Conservation (phyloP, 2,797 vertebrate genomes). For the Pangasius larnaudii region DNA sequence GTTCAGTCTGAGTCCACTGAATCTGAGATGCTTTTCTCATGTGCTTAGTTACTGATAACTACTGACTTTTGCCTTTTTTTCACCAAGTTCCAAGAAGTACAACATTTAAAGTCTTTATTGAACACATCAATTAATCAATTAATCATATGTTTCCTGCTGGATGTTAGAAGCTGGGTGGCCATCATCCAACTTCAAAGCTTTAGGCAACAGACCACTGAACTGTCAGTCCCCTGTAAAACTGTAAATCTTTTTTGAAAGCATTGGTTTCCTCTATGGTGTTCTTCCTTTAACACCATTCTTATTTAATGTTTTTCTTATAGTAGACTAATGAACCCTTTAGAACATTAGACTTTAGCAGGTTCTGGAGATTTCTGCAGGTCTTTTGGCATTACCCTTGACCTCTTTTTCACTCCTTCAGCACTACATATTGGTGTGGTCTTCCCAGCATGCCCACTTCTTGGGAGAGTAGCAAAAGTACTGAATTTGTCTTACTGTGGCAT, state of each 20-base stretch:
- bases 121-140: not conserved
- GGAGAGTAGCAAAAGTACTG: not conserved
- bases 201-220: not conserved
- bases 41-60: too few species aligned
- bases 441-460: not conserved
- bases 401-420: not conserved
- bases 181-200: not conserved
- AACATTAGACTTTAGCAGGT: not conserved
- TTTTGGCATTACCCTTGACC: not conserved
- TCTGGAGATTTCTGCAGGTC: not conserved
- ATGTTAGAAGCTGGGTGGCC: not conserved
- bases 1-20: too few species aligned
- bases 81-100: too few species aligned
- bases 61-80: too few species aligned
- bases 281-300: not conserved
- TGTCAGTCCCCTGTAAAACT: not conserved
- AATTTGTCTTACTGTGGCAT: slow-evolving; percentile 1
- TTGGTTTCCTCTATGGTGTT: not conserved
- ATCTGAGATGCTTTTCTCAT: too few species aligned
- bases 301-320: not conserved
- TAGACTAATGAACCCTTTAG: not conserved
- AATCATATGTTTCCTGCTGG: not conserved
- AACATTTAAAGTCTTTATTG: too few species aligned
- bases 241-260: not conserved
- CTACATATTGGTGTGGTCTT: not conserved